Evolutionary conservation across 2,797 vertebrate species (phyloP), one percentile per base, ranked within the genome.

Genomic region (Sus cebifrons): DNA sequence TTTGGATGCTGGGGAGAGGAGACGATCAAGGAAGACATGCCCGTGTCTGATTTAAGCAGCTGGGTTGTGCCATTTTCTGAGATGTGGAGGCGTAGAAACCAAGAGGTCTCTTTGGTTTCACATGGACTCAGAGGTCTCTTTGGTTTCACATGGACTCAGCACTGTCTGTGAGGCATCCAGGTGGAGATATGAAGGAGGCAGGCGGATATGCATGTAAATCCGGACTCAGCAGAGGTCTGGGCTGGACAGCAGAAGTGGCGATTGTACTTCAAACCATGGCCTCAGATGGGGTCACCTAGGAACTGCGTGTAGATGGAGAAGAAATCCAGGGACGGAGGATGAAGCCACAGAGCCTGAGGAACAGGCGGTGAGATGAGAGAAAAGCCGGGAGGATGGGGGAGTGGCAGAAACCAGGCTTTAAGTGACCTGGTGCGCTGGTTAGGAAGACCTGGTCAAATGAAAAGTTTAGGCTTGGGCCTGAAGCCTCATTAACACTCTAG

Each of bases 401-500:
- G 4, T 7, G 32, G 40, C 27, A 36, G 40, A 93, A 94, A 62
- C 8, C n/a, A 89, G 52, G 78, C 18, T 60, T 29, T 71, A 71
- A 91, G 77, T 84, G 82, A 73, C 10, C 20, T 60, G 27, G 40
- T n/a, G 20, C n/a, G 14, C 73, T 87, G 29, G 25, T 65, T 81
- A 67, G 27, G 64, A 94, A 91, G 70, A 13, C n/a, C 65, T 64
- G 54, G 29, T 27, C 29, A 86, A 5, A 5, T 20, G 21, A 27
- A 83, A 91, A 6, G 5, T 85, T 85, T 78, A 86, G 62, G 60
- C 74, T 95, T 85, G 62, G 71, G 56, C 36, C 21, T 62, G 67
- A 88, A 91, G 68, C 54, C 56, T 89, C 20, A 87, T 85, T 52
- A 93, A 95, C 89, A 89, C 60, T 92, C 6, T 9, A 89, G 77